Percentiles rank a stretch among this genome's conserved stretches.
Evolutionary conservation across 2,113 vertebrate genomes (phyloP).

Genomic region (Campylomormyrus numenius): DNA sequence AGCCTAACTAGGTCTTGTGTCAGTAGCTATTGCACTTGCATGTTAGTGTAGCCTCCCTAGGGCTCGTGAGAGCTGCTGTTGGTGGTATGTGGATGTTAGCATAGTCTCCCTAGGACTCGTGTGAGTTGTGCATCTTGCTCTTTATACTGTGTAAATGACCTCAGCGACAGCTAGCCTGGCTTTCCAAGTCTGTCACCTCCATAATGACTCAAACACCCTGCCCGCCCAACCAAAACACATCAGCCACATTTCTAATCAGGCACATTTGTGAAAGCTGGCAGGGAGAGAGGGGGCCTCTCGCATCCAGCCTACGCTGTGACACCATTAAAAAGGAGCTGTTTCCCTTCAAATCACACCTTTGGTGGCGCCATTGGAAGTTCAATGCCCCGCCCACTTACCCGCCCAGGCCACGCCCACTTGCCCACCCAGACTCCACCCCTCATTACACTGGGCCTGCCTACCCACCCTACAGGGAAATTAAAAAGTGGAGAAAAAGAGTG

Average conservation of each 20-base stretch:
- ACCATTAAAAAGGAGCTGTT: neutral
- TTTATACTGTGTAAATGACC: neutral
- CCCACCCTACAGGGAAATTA: neutral
- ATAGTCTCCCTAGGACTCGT: neutral
- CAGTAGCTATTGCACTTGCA: neutral
- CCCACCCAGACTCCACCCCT: neutral
- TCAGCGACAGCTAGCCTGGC: neutral
- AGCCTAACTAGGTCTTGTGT: neutral
- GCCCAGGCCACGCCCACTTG: neutral
- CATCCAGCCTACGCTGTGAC: neutral
- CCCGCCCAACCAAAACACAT: neutral
- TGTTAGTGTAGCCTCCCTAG: neutral
- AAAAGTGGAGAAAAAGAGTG: neutral
- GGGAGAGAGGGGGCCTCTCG: neutral
- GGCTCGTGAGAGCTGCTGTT: neutral
- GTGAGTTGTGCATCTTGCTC: neutral
- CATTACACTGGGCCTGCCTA: neutral
- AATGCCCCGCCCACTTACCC: neutral
- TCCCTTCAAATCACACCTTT: conserved; percentile 1
- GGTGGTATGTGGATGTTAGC: neutral
- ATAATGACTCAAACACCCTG: neutral
- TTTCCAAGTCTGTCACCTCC: neutral
- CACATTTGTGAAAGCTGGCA: neutral
- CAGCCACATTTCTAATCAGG: neutral
- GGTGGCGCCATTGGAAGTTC: neutral